Conservation (phyloP, 2,113 vertebrate genomes). For the Cricetomys ansorgei region DNA sequence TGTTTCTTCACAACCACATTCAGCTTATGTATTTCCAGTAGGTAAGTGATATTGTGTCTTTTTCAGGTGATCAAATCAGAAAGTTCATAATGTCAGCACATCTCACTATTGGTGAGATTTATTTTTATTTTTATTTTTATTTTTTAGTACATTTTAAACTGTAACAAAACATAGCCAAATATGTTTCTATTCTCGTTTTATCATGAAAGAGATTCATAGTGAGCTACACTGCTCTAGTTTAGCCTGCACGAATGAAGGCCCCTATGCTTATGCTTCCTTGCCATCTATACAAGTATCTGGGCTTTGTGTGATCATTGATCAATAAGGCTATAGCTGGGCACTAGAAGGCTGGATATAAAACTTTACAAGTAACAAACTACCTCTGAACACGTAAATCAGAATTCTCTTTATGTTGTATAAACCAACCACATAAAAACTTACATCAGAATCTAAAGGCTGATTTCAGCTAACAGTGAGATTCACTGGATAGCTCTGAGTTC, state of each 20-base stretch:
- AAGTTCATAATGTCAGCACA: background rate
- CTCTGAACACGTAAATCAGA: background rate
- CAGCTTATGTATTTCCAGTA: background rate
- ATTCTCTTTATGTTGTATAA: background rate
- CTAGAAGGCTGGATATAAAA: conserved; percentile 12
- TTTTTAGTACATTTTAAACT: conserved; percentile 26
- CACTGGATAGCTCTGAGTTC: background rate
- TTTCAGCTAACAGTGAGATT: background rate
- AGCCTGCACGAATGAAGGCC: background rate
- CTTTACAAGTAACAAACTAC: background rate
- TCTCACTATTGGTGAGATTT: background rate
- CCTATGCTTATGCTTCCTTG: background rate
- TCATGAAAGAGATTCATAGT: background rate
- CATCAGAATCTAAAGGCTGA: background rate
- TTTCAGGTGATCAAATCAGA: background rate
- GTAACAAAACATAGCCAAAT: background rate
- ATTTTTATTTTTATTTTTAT: conserved; percentile 23
- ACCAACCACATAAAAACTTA: background rate
- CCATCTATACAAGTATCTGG: background rate
- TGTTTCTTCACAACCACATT: conserved; percentile 13
- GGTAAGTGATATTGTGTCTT: background rate
- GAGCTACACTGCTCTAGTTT: background rate
- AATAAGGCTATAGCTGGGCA: background rate
- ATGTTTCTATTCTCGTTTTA: background rate
- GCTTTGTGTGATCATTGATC: background rate